These are phyloP conservation scores for Anagyrus pseudococci DNA, from an alignment of 2,888 invertebrate species.

Conservation along the genomic window DNA sequence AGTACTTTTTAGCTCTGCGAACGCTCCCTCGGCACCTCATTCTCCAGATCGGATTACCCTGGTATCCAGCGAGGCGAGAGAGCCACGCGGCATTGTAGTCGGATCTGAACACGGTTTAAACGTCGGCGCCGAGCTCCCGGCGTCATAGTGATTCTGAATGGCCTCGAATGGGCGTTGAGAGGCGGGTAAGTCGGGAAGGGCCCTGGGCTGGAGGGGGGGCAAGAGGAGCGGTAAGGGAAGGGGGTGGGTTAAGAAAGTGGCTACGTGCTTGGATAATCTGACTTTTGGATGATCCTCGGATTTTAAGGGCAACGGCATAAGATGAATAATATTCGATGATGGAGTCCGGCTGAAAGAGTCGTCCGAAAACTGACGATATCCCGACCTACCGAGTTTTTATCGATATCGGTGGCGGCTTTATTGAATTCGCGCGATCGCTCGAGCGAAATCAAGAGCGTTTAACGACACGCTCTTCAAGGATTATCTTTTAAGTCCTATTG, in stretches of 20 bases:
- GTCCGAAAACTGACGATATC: no score
- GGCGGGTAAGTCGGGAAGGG: no score
- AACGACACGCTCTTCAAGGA: no score
- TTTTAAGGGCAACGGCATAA: not conserved
- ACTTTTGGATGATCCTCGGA: conserved; percentile 20
- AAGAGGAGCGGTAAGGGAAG: not conserved
- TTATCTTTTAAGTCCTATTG: no score
- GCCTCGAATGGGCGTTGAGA: no score
- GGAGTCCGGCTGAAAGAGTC: not conserved
- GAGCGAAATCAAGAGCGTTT: no score
- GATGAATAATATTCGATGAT: not conserved
- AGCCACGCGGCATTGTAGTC: not conserved
- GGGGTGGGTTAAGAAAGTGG: not conserved
- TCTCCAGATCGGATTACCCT: not conserved
- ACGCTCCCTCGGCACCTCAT: not conserved
- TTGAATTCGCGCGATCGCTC: not conserved
- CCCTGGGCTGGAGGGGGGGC: no score
- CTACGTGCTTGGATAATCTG: conserved; percentile 11
- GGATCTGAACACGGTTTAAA: conserved; percentile 15
- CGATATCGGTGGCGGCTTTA: not conserved
- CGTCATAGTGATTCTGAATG: not conserved
- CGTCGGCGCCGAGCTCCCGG: not conserved
- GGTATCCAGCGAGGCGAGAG: not conserved
- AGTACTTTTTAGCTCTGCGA: not conserved
- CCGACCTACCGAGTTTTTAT: not conserved